Conservation (phyloP, 2,113 vertebrate genomes). For the Neodontobutis hainanensis region DNA sequence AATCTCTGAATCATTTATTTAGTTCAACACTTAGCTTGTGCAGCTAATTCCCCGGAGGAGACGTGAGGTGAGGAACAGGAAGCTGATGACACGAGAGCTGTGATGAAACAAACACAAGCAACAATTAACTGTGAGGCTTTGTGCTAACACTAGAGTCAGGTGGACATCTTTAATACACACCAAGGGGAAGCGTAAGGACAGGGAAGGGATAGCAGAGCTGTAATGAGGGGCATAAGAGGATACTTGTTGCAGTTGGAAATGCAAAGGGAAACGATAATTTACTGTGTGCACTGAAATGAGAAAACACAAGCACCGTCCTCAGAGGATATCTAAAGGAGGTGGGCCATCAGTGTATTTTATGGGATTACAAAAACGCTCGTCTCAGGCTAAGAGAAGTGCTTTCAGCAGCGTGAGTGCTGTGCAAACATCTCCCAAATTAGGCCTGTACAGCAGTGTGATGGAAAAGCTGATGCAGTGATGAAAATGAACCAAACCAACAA, state of each 20-base stretch:
- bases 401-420: not conserved
- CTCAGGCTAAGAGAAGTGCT: conserved; percentile 1
- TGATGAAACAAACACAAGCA: not conserved
- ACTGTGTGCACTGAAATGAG: conserved; percentile 16
- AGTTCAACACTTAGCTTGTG: conserved; percentile 41
- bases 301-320: conserved; percentile 12
- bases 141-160: conserved; percentile 6
- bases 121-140: conserved; percentile 11
- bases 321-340: conserved; percentile 16
- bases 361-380: conserved; percentile 29
- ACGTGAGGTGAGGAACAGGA: not conserved
- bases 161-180: not conserved
- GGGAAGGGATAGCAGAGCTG: conserved; percentile 2
- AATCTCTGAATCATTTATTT: conserved; percentile 62
- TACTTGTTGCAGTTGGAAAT: not conserved
- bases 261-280: conserved; percentile 7
- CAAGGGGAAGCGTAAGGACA: conserved; percentile 1
- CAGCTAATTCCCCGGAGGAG: conserved; percentile 27
- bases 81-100: no score
- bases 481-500: not conserved
- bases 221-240: conserved; percentile 1
- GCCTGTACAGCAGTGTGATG: not conserved
- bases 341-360: conserved; percentile 40
- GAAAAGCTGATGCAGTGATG: not conserved
- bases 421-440: conserved; percentile 22